Conservation (phyloP, 2,797 vertebrate species). For the Sebastes jordani region DNA sequence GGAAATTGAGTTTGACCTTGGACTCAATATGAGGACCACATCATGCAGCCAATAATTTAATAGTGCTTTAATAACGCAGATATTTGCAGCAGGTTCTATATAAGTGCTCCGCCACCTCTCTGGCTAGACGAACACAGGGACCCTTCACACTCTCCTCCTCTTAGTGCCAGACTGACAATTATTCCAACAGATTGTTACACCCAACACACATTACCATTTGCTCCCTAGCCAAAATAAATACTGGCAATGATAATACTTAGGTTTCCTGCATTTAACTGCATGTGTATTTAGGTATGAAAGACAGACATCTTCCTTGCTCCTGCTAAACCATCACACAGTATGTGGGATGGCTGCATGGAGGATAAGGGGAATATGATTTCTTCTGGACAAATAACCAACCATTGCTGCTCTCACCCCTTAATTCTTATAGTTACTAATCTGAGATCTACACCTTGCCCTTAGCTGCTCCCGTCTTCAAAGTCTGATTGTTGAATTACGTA, state of each 20-base stretch:
- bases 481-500: conserved; percentile 7
- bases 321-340: conserved; percentile 30
- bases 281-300: conserved; percentile 57
- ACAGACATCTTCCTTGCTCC: conserved; percentile 27
- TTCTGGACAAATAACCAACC: conserved; percentile 60
- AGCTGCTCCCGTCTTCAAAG: background rate
- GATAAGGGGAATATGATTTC: conserved; percentile 12
- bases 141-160: conserved; percentile 10
- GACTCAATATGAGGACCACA: background rate
- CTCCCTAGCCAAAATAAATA: conserved; percentile 54
- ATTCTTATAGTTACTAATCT: conserved; percentile 50
- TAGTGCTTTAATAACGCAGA: background rate
- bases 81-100: background rate
- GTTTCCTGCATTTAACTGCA: conserved; percentile 47
- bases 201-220: conserved; percentile 48
- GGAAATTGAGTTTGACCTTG: background rate
- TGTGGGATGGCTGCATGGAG: conserved; percentile 4
- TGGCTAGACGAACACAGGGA: conserved; percentile 14
- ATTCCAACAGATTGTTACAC: conserved; percentile 53
- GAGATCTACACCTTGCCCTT: conserved; percentile 17
- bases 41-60: background rate
- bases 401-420: conserved; percentile 33
- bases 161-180: conserved; percentile 33
- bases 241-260: conserved; percentile 57
- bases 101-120: background rate